Base-by-base conservation (phyloP, 2,888 invertebrate genomes). In the Serrognathus titanus region DNA sequence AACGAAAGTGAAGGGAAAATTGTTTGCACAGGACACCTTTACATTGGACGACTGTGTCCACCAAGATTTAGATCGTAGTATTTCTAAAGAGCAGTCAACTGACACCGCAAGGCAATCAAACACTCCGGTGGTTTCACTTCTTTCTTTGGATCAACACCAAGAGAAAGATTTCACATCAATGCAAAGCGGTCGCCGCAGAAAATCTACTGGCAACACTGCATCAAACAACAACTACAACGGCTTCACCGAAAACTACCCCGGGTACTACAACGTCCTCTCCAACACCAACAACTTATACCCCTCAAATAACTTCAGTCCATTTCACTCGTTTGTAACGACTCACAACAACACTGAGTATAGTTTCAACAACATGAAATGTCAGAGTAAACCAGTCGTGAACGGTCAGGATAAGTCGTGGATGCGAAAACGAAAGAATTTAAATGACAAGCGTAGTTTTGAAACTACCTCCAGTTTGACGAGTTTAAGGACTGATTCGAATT, bases 41-140 rank as follows among this genome's bases (percentile, higher is more conserved):
- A 12, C 51, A 56, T 12, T 51, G 51, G 38, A 47, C 50, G 51
- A 56, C 48, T 36, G 48, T 51, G 51, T 51, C 51, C 56, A 51
- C 37, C 55, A 55, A 51, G 51, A 56, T 16, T 20, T 55, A 55
- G 54, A 51, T 11, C 31, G 36, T 35, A 13, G 9, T 12, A 48
- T 48, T 56, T 20, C 43, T 48, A 51, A 13, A 54, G 43, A 43
- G 12, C 49, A 16, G 13, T 39, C 47, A n/a, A 38, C 37, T 16
- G 47, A 58, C 55, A 53, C 51, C 50, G 55, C 60, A 8, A 70
- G 75, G 24, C 72, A 73, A 60, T 66, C 74, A 16, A 66, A 65
- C 53, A 77, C 78, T 13, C 78, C 78, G 7, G 77, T 77, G 37
- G 76, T 78, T 5, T 77, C 77, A 13, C 53, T 77, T 35, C 65